These are phyloP conservation scores for Odontomachus brunneus DNA, from an alignment of 1,140 invertebrate genomes.

Conservation along the genomic window DNA sequence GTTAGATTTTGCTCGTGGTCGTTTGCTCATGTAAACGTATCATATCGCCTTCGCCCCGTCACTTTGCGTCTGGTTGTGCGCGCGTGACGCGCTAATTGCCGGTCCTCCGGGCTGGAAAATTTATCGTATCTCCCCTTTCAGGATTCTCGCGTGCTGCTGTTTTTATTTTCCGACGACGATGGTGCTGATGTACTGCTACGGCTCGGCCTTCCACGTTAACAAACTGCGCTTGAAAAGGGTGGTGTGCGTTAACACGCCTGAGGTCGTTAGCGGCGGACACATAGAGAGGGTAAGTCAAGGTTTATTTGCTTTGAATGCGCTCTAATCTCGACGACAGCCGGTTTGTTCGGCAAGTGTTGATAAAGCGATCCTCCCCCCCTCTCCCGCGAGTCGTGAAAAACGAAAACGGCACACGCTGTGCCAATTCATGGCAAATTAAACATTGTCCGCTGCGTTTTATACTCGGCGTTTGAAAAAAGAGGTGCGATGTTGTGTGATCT, in stretches of 20 bases:
- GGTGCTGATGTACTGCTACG: slow-evolving; percentile 96
- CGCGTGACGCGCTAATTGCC: slow-evolving; percentile 19
- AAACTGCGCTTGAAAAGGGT: slow-evolving; percentile 89
- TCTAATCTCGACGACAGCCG: neutral
- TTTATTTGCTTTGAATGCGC: slow-evolving; percentile 37
- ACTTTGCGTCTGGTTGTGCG: neutral
- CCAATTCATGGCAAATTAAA: slow-evolving; percentile 13
- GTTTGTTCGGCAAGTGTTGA: neutral
- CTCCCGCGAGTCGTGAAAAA: neutral
- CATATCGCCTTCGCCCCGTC: neutral
- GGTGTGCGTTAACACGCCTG: slow-evolving; percentile 83
- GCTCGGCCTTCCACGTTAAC: slow-evolving; percentile 94
- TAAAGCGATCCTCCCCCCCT: neutral
- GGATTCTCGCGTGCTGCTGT: slow-evolving; percentile 93
- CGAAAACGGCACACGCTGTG: neutral
- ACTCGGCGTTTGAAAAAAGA: neutral
- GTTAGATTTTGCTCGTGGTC: slow-evolving; percentile 2
- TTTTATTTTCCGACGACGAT: slow-evolving; percentile 95
- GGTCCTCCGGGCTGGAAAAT: slow-evolving; percentile 19
- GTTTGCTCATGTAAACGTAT: too few relatives aligned
- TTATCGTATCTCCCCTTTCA: slow-evolving; percentile 75
- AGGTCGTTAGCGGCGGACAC: slow-evolving; percentile 84
- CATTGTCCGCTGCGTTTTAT: neutral
- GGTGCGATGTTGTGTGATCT: slow-evolving; percentile 7
- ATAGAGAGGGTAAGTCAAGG: slow-evolving; percentile 85